Conservation (phyloP, 1,140 invertebrate species). For the Achatina immaculata region DNA sequence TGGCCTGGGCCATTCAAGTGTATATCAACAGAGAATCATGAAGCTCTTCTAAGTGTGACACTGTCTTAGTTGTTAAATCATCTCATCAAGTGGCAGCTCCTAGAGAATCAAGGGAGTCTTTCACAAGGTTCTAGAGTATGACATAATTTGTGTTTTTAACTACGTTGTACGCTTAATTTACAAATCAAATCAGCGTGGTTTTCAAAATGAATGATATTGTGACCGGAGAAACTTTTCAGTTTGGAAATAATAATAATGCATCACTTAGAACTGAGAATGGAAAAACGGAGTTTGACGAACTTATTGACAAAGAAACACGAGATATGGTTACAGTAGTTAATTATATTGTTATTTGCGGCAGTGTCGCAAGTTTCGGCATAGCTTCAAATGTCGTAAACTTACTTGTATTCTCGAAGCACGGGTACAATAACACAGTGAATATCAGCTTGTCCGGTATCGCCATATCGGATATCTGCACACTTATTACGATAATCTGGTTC, state of each 20-base stretch:
- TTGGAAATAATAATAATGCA: neutral
- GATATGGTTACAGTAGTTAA: neutral
- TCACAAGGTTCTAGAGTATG: no score
- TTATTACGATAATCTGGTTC: neutral
- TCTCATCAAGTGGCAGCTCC: no score
- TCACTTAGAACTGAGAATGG: neutral
- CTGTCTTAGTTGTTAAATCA: no score
- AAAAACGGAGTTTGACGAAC: neutral
- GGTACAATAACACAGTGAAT: no score
- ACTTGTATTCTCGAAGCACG: neutral
- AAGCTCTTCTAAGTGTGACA: no score
- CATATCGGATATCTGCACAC: neutral
- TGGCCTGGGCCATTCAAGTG: no score
- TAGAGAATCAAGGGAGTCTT: no score
- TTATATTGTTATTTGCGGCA: neutral
- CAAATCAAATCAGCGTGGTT: no score
- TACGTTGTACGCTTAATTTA: no score
- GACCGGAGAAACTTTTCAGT: neutral
- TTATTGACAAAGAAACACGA: neutral
- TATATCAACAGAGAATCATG: no score
- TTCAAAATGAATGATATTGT: neutral
- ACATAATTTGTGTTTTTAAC: no score
- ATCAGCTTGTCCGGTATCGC: neutral
- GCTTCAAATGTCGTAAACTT: neutral
- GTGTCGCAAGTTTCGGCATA: neutral